A percentile compares a stretch with the other conserved stretches of the same genome.
Conservation (phyloP, 1,140 invertebrate species). For the Caenorhabditis latens region DNA sequence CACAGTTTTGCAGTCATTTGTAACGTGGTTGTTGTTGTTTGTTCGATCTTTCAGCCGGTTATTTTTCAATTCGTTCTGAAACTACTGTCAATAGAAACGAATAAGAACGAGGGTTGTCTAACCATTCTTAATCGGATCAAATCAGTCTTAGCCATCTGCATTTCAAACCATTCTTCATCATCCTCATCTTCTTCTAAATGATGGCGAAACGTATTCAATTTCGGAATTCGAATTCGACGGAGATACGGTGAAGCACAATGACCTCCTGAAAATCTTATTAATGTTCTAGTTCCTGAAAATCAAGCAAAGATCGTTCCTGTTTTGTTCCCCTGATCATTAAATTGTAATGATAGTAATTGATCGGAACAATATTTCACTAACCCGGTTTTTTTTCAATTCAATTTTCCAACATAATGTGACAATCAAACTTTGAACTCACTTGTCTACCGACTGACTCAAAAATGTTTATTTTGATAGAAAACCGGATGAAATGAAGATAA, state of each 20-base stretch:
- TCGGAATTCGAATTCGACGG: constrained; percentile 12
- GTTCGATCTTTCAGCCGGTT: constrained; percentile 26
- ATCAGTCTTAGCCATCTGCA: constrained; percentile 39
- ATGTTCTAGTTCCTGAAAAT: too few species aligned
- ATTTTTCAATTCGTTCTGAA: constrained; percentile 36
- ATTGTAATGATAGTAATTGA: background rate
- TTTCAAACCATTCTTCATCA: constrained; percentile 41
- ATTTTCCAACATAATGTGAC: background rate
- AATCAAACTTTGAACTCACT: constrained; percentile 28
- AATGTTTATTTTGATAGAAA: background rate
- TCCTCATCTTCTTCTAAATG: constrained; percentile 43
- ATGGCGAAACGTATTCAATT: constrained; percentile 32
- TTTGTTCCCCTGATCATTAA: background rate
- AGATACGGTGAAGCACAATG: constrained; percentile 41
- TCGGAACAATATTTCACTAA: background rate
- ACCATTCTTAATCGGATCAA: constrained; percentile 52
- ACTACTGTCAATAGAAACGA: background rate
- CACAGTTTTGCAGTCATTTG: background rate
- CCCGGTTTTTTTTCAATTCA: background rate
- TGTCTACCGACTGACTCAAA: background rate
- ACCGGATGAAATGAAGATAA: background rate
- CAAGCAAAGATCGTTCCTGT: background rate
- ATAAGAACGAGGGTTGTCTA: background rate
- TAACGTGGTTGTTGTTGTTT: constrained; percentile 1
- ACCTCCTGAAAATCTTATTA: background rate